Evolutionary conservation across 2,797 vertebrate species (phyloP), one percentile per base, ranked within the genome.

Genomic region (Artibeus jamaicensis): DNA sequence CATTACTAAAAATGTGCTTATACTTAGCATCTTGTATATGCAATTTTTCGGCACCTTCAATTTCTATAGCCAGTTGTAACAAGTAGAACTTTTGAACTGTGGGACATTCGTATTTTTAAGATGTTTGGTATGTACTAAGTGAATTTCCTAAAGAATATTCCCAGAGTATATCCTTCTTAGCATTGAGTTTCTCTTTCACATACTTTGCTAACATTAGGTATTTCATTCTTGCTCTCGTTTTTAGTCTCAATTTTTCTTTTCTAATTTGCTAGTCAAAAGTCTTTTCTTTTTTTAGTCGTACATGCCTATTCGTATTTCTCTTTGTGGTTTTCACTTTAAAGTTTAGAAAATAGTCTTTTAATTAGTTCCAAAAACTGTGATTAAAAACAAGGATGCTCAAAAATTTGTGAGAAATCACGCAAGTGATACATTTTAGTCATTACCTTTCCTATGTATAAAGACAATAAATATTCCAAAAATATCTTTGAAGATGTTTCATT

Each of bases 41-140:
- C 68, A 76, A 11, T 48, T 88, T 78, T 93, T 37, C 82, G 48
- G 29, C 34, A 71, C 32, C 32, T 88, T 89, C 29, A 78, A 57
- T 89, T 94, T 86, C 34, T 32, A 70, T 85, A 77, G 50, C 44
- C 22, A 79, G 22, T 55, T 85, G 19, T 91, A 74, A 91, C 57
- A 84, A 77, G 53, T 74, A 74, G 78, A 92, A 57, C 46, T 81
- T 53, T 65, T 73, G 65, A 67, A 50, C 89, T 90, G 57, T 9
- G 87, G 22, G 44, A 55, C 88, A 46, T 88, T 88, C 76, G 21
- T 57, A 86, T 70, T 94, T 96, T 81, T 83, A 78, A 76, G 39
- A 62, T 29, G 59, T 86, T 95, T 59, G 34, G 22, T 68, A 46
- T n/a, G 11, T 21, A 50, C 29, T 59, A 74, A 48, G 11, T 96